These are phyloP conservation scores for Cyrtodaria siliqua DNA, from an alignment of 2,888 invertebrate species.

Conservation along the genomic window DNA sequence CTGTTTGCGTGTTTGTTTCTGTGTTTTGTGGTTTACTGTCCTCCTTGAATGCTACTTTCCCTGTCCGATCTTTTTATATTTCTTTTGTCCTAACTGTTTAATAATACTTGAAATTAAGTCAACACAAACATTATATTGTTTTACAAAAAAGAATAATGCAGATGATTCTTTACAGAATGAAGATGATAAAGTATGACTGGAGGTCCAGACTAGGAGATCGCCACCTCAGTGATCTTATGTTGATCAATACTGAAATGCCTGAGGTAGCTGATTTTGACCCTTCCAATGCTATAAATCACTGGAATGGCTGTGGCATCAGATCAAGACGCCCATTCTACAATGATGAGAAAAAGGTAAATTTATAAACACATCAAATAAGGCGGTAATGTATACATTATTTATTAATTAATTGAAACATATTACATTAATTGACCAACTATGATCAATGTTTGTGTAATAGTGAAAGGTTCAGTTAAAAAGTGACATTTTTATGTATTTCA, in stretches of 20 bases:
- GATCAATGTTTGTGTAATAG: no score
- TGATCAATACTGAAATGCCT: slow-evolving; percentile 3
- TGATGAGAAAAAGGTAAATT: slow-evolving; percentile 11
- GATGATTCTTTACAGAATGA: slow-evolving; percentile 14
- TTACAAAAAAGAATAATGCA: not conserved
- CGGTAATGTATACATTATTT: no score
- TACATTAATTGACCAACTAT: no score
- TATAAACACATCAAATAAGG: not conserved
- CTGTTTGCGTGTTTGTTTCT: no score
- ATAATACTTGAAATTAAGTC: not conserved
- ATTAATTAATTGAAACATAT: no score
- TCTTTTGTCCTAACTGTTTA: no score
- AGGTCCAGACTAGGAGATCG: slow-evolving; percentile 11
- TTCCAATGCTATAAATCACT: not conserved
- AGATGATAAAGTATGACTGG: slow-evolving; percentile 25
- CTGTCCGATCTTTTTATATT: no score
- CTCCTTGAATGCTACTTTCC: no score
- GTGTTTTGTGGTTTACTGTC: no score
- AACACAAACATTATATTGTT: not conserved
- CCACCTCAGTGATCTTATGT: slow-evolving; percentile 13
- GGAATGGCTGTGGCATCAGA: slow-evolving; percentile 10
- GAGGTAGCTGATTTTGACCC: slow-evolving; percentile 10
- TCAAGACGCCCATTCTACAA: slow-evolving; percentile 10
- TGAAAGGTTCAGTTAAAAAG: no score
- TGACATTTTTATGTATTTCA: no score